Evolutionary conservation across 2,888 invertebrate species (phyloP).

Genomic region (Ptychoptera albimana): DNA sequence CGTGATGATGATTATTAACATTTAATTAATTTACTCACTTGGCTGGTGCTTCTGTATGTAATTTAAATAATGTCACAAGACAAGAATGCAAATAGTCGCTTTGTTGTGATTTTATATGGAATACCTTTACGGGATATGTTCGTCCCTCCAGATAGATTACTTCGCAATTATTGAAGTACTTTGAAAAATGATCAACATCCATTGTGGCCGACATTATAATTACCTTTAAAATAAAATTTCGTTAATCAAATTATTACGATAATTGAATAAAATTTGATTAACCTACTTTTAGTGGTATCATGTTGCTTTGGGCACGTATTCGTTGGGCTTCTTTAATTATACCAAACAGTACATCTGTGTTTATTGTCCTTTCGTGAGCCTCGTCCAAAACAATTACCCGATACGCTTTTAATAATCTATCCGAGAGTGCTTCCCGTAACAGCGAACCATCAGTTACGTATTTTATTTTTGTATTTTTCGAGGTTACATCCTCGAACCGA

Average conservation of each 20-base stretch:
- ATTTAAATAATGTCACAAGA: conserved; percentile 75
- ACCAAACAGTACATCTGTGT: conserved; percentile 86
- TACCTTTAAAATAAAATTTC: conserved; percentile 36
- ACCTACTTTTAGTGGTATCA: conserved; percentile 46
- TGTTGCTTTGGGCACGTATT: conserved; percentile 42
- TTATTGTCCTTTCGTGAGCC: conserved; percentile 88
- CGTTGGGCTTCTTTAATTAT: conserved; percentile 79
- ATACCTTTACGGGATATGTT: conserved; percentile 63
- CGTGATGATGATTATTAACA: background rate
- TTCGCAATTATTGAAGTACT: conserved; percentile 74
- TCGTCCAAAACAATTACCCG: conserved; percentile 80
- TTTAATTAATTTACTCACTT: conserved; percentile 40
- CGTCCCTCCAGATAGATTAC: conserved; percentile 84
- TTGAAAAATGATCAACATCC: conserved; percentile 85
- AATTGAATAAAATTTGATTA: conserved; percentile 4
- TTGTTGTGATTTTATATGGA: conserved; percentile 51
- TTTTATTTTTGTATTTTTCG: conserved; percentile 66
- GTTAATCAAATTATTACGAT: conserved; percentile 1
- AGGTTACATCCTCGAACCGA: conserved; percentile 80
- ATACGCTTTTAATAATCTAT: conserved; percentile 60
- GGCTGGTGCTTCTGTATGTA: conserved; percentile 65
- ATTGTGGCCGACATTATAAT: conserved; percentile 92
- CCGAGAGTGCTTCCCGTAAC: conserved; percentile 73
- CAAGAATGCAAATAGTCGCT: conserved; percentile 75
- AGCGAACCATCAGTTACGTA: conserved; percentile 93